Evolutionary conservation across 2,888 invertebrate genomes (phyloP).

Genomic region (Arrhopalites spinosus): DNA sequence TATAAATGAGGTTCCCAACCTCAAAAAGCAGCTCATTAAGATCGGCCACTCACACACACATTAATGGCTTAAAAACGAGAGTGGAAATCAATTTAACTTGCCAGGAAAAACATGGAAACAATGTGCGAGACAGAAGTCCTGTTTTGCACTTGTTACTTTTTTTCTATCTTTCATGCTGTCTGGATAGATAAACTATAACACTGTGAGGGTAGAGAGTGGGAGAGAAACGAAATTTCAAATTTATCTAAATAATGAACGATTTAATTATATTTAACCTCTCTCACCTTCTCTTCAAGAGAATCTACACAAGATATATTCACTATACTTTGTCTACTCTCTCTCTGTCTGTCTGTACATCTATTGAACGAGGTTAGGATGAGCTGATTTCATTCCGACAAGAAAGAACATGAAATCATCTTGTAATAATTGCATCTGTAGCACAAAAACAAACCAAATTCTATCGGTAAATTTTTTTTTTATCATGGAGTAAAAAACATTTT

Average conservation of each 20-base stretch:
- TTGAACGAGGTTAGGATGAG: not conserved
- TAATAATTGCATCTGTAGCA: too few relatives aligned
- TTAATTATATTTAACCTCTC: slow-evolving; percentile 1
- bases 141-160: not conserved
- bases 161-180: too few relatives aligned
- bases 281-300: not conserved
- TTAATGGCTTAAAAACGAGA: slow-evolving; percentile 35
- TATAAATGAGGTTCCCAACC: slow-evolving; percentile 33
- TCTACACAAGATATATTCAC: too few relatives aligned
- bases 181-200: not conserved
- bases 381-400: not conserved
- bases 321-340: not conserved
- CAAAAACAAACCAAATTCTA: too few relatives aligned
- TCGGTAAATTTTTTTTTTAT: too few relatives aligned
- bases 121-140: not conserved
- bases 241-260: not conserved
- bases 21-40: slow-evolving; percentile 35
- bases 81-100: slow-evolving; percentile 34
- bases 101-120: slow-evolving; percentile 14
- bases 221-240: not conserved
- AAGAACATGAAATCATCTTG: too few relatives aligned
- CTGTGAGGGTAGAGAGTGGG: not conserved
- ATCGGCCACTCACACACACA: slow-evolving; percentile 33
- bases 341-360: not conserved
- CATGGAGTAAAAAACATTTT: too few relatives aligned